phyloP scores from a whole-genome alignment of 2,888 invertebrate species.

The Dolomedes plantarius region DNA sequence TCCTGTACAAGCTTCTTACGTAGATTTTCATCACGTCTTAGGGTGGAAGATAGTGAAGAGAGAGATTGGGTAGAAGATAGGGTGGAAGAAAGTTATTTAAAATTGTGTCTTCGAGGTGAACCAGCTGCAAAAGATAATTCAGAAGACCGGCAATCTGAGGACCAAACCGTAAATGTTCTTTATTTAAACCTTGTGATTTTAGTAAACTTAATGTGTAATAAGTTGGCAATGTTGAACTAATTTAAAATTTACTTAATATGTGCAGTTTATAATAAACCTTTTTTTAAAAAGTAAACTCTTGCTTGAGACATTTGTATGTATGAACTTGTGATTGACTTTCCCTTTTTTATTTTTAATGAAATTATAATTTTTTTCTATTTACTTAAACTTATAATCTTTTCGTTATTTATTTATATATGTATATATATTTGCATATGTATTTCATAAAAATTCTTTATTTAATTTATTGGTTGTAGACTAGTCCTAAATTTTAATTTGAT shows the following conservation, averaged over 20 bases:
- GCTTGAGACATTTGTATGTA: conserved; percentile 32
- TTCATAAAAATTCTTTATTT: too few relatives aligned
- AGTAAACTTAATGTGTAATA: too few relatives aligned
- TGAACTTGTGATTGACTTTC: neutral
- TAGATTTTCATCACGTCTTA: conserved; percentile 59
- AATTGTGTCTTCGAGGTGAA: conserved; percentile 18
- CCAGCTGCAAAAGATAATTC: conserved; percentile 13
- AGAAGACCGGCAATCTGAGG: conserved; percentile 15
- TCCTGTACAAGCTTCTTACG: conserved; percentile 63
- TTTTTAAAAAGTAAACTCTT: too few relatives aligned
- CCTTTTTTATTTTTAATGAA: neutral
- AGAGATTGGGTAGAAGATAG: conserved; percentile 59
- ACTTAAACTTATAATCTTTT: neutral
- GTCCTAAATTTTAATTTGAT: too few relatives aligned
- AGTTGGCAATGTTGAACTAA: too few relatives aligned
- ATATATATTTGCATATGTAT: neutral
- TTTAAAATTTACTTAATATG: too few relatives aligned
- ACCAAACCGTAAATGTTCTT: conserved; percentile 30
- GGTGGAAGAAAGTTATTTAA: conserved; percentile 45
- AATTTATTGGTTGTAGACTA: too few relatives aligned
- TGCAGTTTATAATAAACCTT: too few relatives aligned
- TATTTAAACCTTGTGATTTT: neutral
- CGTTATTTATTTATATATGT: conserved; percentile 19
- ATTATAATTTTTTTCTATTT: neutral
- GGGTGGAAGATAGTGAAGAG: conserved; percentile 63